phyloP scores from a whole-genome alignment of 2,797 vertebrate species.

The Enteromius thamalakanensis region DNA sequence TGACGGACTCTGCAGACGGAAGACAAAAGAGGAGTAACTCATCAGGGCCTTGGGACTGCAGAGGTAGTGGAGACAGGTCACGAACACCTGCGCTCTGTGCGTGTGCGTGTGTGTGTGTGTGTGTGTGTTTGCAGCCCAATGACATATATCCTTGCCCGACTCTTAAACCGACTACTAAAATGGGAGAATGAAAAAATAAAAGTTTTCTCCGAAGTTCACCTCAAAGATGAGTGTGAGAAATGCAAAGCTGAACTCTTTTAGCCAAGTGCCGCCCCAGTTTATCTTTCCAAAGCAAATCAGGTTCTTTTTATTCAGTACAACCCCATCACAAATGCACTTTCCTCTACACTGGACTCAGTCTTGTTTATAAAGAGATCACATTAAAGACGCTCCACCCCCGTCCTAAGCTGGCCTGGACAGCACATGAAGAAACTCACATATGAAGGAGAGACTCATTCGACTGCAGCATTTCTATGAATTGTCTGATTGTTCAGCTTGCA shows the following conservation, averaged over 20 bases:
- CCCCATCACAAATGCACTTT: conserved; percentile 66
- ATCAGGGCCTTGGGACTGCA: conserved; percentile 5
- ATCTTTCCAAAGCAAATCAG: conserved; percentile 65
- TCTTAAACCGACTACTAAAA: conserved; percentile 24
- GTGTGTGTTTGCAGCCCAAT: conserved; percentile 21
- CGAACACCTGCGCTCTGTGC: conserved; percentile 1
- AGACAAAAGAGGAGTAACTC: background rate
- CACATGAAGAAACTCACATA: conserved; percentile 2
- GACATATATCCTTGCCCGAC: conserved; percentile 18
- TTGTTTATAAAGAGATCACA: conserved; percentile 47
- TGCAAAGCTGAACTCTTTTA: conserved; percentile 25
- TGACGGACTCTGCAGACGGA: conserved; percentile 33
- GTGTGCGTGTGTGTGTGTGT: conserved; percentile 4
- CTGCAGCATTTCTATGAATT: conserved; percentile 8
- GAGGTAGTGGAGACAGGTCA: conserved; percentile 14
- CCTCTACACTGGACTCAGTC: conserved; percentile 50
- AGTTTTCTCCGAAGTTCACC: conserved; percentile 18
- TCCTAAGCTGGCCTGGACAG: background rate
- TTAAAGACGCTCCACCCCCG: conserved; percentile 45
- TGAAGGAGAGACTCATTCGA: background rate
- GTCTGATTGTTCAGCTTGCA: conserved; percentile 14
- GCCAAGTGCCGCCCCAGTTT: conserved; percentile 56
- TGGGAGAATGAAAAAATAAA: background rate
- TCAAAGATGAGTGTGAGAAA: conserved; percentile 42
- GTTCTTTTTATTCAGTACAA: conserved; percentile 64